Evolutionary conservation across 1,140 invertebrate genomes (phyloP).

Genomic region (Cardiocondyla obscurior): DNA sequence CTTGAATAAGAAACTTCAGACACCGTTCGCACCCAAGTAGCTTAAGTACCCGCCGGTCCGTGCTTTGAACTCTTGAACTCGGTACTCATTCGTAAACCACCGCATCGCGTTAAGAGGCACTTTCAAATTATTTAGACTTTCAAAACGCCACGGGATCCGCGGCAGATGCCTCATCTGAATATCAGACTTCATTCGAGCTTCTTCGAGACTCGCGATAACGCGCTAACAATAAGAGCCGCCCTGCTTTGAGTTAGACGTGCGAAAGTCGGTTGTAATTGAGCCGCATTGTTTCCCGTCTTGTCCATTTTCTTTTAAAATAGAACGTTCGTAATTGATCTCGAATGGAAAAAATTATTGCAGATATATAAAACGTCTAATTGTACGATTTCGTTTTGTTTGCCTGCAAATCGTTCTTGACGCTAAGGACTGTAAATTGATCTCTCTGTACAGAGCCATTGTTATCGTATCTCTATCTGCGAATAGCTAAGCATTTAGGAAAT

Average conservation of each 20-base stretch:
- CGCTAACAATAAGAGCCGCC: conserved; percentile 7
- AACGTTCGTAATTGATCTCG: neutral
- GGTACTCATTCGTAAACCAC: neutral
- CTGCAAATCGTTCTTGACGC: neutral
- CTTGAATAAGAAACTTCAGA: neutral
- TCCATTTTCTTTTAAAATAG: neutral
- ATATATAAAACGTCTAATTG: neutral
- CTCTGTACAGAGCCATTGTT: neutral
- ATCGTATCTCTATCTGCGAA: conserved; percentile 16
- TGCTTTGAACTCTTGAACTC: conserved; percentile 25
- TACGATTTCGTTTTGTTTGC: neutral
- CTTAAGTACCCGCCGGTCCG: neutral
- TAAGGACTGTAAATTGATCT: neutral
- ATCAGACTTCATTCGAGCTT: conserved; percentile 26
- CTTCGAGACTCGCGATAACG: conserved; percentile 14
- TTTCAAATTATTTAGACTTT: conserved; percentile 55
- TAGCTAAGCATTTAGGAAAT: conserved; percentile 7
- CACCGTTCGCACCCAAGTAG: neutral
- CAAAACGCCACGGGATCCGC: conserved; percentile 23
- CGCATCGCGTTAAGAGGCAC: conserved; percentile 41
- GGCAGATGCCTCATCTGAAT: conserved; percentile 45
- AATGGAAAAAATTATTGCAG: neutral
- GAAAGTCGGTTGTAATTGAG: neutral
- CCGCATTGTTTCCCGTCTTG: neutral
- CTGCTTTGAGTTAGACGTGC: neutral